Percentiles rank a stretch among this genome's conserved stretches.
Conservation (phyloP, 1,140 invertebrate species). For the Plutomurus gul region DNA sequence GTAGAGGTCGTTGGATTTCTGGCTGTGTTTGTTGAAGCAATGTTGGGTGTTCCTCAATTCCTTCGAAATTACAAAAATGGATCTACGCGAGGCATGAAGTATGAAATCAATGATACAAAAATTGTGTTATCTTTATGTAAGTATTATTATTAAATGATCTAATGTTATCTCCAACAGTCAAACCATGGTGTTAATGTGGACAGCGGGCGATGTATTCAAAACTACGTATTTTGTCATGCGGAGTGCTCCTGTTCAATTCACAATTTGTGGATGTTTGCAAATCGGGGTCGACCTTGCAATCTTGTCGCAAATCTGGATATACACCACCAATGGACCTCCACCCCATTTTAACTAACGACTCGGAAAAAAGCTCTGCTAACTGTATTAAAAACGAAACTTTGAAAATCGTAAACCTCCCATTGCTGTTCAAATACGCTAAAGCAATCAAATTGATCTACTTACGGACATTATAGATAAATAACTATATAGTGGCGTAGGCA, state of each 20-base stretch:
- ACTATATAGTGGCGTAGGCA: too few species aligned
- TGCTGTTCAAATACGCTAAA: not conserved
- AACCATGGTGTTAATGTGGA: slow-evolving; percentile 83
- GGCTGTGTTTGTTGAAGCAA: slow-evolving; percentile 93
- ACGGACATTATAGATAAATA: too few species aligned
- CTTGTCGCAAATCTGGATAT: slow-evolving; percentile 74
- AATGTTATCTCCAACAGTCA: slow-evolving; percentile 54
- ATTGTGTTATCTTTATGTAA: not conserved
- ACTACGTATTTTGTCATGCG: slow-evolving; percentile 92
- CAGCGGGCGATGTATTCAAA: slow-evolving; percentile 92
- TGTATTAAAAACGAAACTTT: not conserved
- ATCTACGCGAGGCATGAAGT: slow-evolving; percentile 98
- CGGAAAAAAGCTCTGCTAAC: too few species aligned
- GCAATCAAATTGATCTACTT: too few species aligned
- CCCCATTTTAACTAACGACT: not conserved
- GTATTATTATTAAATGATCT: not conserved
- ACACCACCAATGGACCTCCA: slow-evolving; percentile 53
- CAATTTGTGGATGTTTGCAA: slow-evolving; percentile 92
- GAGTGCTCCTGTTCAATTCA: slow-evolving; percentile 90
- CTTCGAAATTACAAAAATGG: slow-evolving; percentile 84
- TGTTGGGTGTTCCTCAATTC: slow-evolving; percentile 90
- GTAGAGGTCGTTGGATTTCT: slow-evolving; percentile 90
- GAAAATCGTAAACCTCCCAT: not conserved
- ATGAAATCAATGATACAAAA: slow-evolving; percentile 51
- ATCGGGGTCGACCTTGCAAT: slow-evolving; percentile 83